A percentile compares a stretch with the other conserved stretches of the same genome.
Conservation (phyloP, 2,888 invertebrate genomes). For the Aphrophora alni region DNA sequence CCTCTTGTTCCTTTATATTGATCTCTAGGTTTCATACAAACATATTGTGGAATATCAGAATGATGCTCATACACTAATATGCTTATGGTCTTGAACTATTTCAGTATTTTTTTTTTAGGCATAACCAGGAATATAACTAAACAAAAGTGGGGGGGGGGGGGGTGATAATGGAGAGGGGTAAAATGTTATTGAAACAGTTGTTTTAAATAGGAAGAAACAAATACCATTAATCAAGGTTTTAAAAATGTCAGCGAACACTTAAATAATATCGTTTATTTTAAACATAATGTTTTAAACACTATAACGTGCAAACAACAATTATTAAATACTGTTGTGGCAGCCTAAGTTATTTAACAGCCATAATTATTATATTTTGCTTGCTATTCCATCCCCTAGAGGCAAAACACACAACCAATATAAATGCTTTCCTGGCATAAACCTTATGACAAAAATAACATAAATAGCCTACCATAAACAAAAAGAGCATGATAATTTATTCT, state of each 20-base stretch:
- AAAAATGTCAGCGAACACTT: neutral
- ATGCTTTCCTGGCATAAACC: neutral
- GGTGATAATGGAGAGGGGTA: too few relatives aligned
- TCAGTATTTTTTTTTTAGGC: too few relatives aligned
- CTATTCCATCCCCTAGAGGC: neutral
- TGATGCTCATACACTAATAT: too few relatives aligned
- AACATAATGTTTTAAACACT: constrained; percentile 29
- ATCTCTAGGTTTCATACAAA: too few relatives aligned
- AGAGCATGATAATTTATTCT: neutral
- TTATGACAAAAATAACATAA: neutral
- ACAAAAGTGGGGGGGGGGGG: too few relatives aligned
- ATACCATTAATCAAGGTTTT: neutral
- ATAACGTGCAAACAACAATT: constrained; percentile 39
- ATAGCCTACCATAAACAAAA: neutral
- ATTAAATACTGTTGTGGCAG: constrained; percentile 38
- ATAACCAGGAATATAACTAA: too few relatives aligned
- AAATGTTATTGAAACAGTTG: too few relatives aligned
- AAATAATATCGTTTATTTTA: neutral
- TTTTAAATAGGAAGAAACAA: too few relatives aligned
- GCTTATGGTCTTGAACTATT: too few relatives aligned
- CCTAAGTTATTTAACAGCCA: constrained; percentile 9
- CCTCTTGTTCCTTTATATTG: too few relatives aligned
- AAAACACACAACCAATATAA: neutral
- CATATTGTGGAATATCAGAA: too few relatives aligned
- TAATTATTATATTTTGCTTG: neutral